Base-by-base conservation (phyloP, 1,140 invertebrate species). In the Drosophila willistoni region DNA sequence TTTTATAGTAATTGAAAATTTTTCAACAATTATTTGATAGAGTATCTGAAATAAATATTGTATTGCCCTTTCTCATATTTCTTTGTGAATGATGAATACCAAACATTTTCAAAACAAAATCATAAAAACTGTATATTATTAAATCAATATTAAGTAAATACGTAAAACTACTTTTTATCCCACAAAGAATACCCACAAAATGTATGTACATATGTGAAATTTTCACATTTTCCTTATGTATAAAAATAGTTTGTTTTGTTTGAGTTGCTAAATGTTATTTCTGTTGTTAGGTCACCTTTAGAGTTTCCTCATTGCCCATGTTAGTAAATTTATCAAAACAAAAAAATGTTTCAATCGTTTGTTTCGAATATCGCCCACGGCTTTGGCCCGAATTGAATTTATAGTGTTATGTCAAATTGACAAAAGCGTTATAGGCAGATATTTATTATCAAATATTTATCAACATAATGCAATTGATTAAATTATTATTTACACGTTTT, bases 401-500 rank as follows among this genome's bases (percentile, higher is more conserved):
- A 19, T 51, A 22, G 44, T 51, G 17, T 22, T 47, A 19, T 47
- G 44, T 47, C 14, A 51, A 51, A 51, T 22, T 51, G 17, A 51
- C 44, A 51, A 51, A 51, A 22, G 44, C 19, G 10, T 4, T 51
- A 12, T 51, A n/a, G 55, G 25, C 25, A 9, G n/a, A 33, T 17
- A 56, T 14, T 14, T 12, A 12, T n/a, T 3, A 56, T n/a, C 29
- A 57, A 54, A 34, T 44, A 25, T 17, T 61, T 54, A 19, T 62
- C 12, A 7, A 6, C 55, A 57, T n/a, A 29, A 47, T 67, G 9
- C 3, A n/a, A 22, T 56, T 55, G 29, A 70, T 77, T 61, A 19
- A 51, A 29, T 41, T 60, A 61, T 68, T 33, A 61, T 68, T 19
- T 13, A 54, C 12, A 62, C 41, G 42, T 72, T 51, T 65, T 22